A percentile compares a stretch with the other conserved stretches of the same genome.
Conservation (phyloP, 2,113 vertebrate species). For the Chrysemys picta region DNA sequence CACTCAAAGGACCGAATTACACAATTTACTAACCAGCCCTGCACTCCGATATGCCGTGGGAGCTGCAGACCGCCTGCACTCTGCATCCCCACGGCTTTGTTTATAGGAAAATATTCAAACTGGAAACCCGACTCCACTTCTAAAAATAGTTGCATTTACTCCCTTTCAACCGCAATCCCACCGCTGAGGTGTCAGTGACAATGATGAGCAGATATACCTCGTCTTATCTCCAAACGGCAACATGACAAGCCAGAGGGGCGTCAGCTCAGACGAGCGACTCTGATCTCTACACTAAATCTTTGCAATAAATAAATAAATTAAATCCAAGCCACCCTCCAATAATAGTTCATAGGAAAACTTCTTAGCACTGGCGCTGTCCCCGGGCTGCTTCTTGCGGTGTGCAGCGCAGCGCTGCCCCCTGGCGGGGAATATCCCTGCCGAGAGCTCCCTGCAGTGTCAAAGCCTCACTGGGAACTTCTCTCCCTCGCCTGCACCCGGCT, state of each 20-base stretch:
- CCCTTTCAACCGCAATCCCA: constrained; percentile 13
- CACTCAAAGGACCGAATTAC: background rate
- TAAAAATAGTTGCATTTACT: constrained; percentile 62
- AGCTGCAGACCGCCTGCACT: background rate
- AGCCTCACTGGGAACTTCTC: background rate
- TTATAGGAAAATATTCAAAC: constrained; percentile 59
- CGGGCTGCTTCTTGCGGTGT: background rate
- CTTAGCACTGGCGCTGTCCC: background rate
- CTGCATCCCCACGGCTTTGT: constrained; percentile 58
- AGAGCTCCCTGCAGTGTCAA: background rate
- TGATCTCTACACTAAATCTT: background rate
- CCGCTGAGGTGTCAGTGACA: background rate
- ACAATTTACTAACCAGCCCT: background rate
- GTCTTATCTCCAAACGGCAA: constrained; percentile 81
- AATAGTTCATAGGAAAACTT: background rate
- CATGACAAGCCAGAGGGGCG: constrained; percentile 59
- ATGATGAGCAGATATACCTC: constrained; percentile 70
- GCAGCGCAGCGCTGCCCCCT: background rate
- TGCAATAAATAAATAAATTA: rapidly evolving
- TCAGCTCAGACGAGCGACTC: background rate
- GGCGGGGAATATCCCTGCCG: background rate
- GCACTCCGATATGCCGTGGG: background rate
- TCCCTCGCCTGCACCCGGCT: background rate
- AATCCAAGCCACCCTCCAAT: background rate
- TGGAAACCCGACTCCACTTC: constrained; percentile 69